Conservation (phyloP, 2,113 vertebrate genomes). For the Entosphenus tridentatus region DNA sequence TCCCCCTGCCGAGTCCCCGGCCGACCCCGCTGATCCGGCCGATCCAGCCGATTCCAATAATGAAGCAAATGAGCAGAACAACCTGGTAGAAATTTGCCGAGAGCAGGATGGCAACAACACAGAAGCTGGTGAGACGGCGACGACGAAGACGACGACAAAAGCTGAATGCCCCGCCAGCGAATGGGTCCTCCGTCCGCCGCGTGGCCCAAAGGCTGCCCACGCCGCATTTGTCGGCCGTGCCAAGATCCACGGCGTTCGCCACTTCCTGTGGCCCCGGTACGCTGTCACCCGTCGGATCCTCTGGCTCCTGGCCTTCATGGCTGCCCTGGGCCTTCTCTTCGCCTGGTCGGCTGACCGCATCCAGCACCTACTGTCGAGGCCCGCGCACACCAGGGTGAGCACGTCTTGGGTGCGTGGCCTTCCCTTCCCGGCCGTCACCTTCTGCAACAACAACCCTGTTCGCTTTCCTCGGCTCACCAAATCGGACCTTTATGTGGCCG, state of each 20-base stretch:
- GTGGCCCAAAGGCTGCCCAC: too few species aligned
- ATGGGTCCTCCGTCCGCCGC: too few species aligned
- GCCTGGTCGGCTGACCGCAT: slow-evolving; percentile 83
- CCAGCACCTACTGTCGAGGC: slow-evolving; percentile 74
- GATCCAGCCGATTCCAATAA: too few species aligned
- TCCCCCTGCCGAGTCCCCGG: too few species aligned
- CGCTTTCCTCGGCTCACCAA: slow-evolving; percentile 83
- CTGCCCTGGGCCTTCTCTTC: slow-evolving; percentile 57
- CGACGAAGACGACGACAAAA: too few species aligned
- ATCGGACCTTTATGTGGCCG: slow-evolving; percentile 79
- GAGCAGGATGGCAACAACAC: too few species aligned
- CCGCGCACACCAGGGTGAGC: slow-evolving; percentile 67
- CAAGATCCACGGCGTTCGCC: slow-evolving; percentile 56
- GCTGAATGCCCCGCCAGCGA: too few species aligned
- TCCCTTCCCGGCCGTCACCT: slow-evolving; percentile 66
- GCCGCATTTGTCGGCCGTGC: slow-evolving; percentile 19
- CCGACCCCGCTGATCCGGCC: too few species aligned
- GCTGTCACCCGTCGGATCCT: slow-evolving; percentile 46
- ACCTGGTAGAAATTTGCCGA: too few species aligned
- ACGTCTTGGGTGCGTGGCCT: slow-evolving; percentile 75
- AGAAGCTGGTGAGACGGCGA: too few species aligned
- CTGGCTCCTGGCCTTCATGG: slow-evolving; percentile 67
- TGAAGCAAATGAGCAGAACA: too few species aligned
- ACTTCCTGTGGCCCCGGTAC: slow-evolving; percentile 34
- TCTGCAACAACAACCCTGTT: slow-evolving; percentile 95